phyloP scores from a whole-genome alignment of 2,113 vertebrate genomes.

The Brachirus orientalis region DNA sequence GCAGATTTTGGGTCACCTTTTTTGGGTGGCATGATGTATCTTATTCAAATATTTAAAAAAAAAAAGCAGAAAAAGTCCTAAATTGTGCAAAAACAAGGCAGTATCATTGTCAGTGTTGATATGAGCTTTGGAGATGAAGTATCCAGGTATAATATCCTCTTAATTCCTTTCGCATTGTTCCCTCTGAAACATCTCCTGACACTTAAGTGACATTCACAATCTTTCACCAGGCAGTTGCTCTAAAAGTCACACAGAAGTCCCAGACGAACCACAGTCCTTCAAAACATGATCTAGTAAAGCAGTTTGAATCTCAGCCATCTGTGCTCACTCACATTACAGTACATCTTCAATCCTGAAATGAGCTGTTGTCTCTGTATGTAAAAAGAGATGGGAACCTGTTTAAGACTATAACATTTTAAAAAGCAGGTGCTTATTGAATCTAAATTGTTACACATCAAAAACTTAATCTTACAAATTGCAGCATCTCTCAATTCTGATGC shows the following conservation, averaged over 20 bases:
- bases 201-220: slow-evolving; percentile 10
- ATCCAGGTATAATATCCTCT: slow-evolving; percentile 33
- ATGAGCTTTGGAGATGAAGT: slow-evolving; percentile 18
- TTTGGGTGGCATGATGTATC: slow-evolving; percentile 84
- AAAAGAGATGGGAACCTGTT: slow-evolving; percentile 20
- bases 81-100: slow-evolving; percentile 15
- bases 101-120: slow-evolving; percentile 23
- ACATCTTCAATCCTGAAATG: slow-evolving; percentile 38
- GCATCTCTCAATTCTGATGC: slow-evolving; percentile 36
- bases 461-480: slow-evolving; percentile 9
- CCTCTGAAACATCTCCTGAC: slow-evolving; percentile 10
- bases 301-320: slow-evolving; percentile 66
- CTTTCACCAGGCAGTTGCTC: slow-evolving; percentile 33
- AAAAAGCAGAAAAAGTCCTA: slow-evolving; percentile 8
- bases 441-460: slow-evolving; percentile 17
- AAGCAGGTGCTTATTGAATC: background rate
- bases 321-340: slow-evolving; percentile 55
- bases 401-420: background rate
- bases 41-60: slow-evolving; percentile 32
- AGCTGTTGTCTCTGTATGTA: slow-evolving; percentile 13
- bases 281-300: slow-evolving; percentile 63
- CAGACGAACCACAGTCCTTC: slow-evolving; percentile 55
- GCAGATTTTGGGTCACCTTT: slow-evolving; percentile 79
- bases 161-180: slow-evolving; percentile 22
- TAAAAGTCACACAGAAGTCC: slow-evolving; percentile 53